Base-by-base conservation (phyloP, 2,888 invertebrate species). In the Philereme transversata region DNA sequence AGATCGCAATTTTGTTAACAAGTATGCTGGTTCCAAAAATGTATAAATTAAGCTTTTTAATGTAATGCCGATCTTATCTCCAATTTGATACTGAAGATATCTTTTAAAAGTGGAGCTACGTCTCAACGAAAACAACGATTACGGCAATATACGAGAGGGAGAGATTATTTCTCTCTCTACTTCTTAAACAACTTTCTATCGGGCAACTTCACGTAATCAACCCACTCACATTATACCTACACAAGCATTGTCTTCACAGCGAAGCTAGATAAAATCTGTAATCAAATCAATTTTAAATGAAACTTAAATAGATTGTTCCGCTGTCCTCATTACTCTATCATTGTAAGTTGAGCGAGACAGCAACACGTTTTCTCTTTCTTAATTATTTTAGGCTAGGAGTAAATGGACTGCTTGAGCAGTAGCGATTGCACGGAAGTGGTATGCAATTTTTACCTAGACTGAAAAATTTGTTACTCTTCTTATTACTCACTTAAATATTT, bases 301-400 rank as follows among this genome's bases (percentile, higher is more conserved):
- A 69, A 64, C 68, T 60, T 57, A 61, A 74, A 65, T 69, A 65
- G 68, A 72, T 69, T 64, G 71, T 74, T 71, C 69, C 72, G 68
- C 68, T 76, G 76, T 67, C 73, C 75, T 72, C 73, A 73, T 74
- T 75, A 59, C 69, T 73, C 59, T 59, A 55, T 64, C 61, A 55
- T 62, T 59, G 60, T 59, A 46, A 38, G 52, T 10, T 35, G 54
- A 51, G 56, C 44, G 64, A 57, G 60, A 57, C 53, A 53, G 64
- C 48, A 58, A 5, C 22, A 46, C 38, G 46, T 33, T 43, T 41
- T 57, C 62, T 62, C 58, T 62, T 51, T 62, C 62, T 47, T 48
- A 10, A 3, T 33, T 36, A 6, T 51, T 49, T 57, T 50, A 62
- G 62, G 57, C 54, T 34, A 4, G 33, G 38, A 47, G 47, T 54